These are phyloP conservation scores for Toxotes chatareus DNA, from an alignment of 2,113 vertebrate genomes.

Conservation along the genomic window DNA sequence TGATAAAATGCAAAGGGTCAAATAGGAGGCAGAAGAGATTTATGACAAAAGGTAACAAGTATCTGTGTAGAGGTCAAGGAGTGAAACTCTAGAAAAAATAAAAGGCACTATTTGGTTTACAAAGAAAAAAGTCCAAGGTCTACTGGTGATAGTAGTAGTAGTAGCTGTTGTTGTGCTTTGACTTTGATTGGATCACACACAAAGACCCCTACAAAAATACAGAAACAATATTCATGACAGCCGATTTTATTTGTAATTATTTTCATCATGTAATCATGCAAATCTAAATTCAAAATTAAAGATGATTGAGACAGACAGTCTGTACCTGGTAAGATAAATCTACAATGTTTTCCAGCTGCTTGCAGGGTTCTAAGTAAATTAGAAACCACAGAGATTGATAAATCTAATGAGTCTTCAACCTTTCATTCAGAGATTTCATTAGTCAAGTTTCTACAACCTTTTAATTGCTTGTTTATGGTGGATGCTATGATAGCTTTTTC, in stretches of 20 bases:
- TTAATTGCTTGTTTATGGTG: no score
- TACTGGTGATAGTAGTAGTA: background rate
- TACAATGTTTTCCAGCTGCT: background rate
- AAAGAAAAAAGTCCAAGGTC: background rate
- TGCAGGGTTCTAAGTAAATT: background rate
- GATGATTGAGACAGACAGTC: background rate
- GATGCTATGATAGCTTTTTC: no score
- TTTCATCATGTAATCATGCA: no score
- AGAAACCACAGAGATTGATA: background rate
- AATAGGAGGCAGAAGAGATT: background rate
- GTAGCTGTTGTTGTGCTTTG: no score
- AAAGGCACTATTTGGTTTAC: background rate
- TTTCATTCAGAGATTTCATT: no score
- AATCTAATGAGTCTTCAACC: no score
- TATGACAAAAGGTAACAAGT: background rate
- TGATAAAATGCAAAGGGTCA: slow-evolving; percentile 25
- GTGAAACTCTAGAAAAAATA: background rate
- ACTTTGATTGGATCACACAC: no score
- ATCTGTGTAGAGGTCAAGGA: background rate
- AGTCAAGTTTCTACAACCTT: no score
- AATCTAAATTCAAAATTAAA: no score
- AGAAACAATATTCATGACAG: no score
- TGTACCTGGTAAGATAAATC: no score
- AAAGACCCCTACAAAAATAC: background rate
- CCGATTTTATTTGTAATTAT: no score